These are phyloP conservation scores for Styela clava DNA, from an alignment of 23 tunicate species.

Conservation along the genomic window DNA sequence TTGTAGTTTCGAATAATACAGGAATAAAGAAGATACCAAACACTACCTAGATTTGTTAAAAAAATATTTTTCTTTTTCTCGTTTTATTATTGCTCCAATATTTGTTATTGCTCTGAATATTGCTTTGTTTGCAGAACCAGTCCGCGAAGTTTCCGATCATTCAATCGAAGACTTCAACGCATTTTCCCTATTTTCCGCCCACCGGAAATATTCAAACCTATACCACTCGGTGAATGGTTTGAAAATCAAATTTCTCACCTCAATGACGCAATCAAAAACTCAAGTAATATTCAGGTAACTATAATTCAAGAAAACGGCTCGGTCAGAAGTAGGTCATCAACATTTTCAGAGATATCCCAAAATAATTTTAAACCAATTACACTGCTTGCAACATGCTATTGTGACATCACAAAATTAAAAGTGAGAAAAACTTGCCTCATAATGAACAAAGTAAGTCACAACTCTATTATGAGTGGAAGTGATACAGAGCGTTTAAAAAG, in stretches of 20 bases:
- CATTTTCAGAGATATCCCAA: no score
- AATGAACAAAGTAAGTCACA: no score
- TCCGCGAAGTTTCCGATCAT: not conserved
- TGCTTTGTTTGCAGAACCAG: not conserved
- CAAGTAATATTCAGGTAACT: not conserved
- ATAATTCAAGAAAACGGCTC: not conserved
- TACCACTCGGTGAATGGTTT: not conserved
- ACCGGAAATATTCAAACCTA: not conserved
- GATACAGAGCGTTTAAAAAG: no score
- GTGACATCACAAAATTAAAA: no score
- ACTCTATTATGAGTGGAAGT: no score
- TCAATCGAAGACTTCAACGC: not conserved
- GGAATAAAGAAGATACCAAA: no score
- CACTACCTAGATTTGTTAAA: no score
- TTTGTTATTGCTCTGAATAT: not conserved
- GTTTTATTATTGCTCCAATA: not conserved
- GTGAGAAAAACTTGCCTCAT: no score
- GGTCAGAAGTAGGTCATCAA: not conserved
- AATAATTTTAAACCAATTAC: no score
- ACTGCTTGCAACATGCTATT: no score
- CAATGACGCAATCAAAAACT: not conserved
- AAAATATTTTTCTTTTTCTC: no score
- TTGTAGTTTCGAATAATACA: no score
- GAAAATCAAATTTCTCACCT: constrained; percentile 2
- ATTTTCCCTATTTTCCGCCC: not conserved